These are phyloP conservation scores for Sminthurides bifidus DNA, from an alignment of 1,140 invertebrate species.

Conservation along the genomic window DNA sequence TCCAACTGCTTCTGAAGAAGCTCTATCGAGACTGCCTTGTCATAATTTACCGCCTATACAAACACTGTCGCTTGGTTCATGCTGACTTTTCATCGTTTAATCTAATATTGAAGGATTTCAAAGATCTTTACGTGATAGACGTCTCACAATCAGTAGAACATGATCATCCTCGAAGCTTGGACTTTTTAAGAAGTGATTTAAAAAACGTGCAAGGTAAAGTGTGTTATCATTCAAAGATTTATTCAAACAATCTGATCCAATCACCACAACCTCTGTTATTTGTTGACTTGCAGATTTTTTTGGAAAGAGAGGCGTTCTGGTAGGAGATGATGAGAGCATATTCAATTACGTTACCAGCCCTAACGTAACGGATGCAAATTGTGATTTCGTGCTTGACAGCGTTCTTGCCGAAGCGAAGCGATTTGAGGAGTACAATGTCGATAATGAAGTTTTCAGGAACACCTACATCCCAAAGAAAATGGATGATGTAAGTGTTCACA, in stretches of 20 bases:
- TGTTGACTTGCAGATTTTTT: slow-evolving; percentile 64
- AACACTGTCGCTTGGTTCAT: slow-evolving; percentile 86
- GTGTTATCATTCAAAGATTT: not conserved
- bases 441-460: slow-evolving; percentile 86
- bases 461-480: slow-evolving; percentile 88
- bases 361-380: slow-evolving; percentile 66
- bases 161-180: slow-evolving; percentile 87
- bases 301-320: slow-evolving; percentile 71
- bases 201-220: slow-evolving; percentile 65
- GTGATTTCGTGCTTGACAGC: slow-evolving; percentile 62
- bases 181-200: slow-evolving; percentile 90
- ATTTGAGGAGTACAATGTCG: slow-evolving; percentile 48
- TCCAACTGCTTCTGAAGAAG: slow-evolving; percentile 31
- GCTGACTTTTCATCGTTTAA: slow-evolving; percentile 97
- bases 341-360: slow-evolving; percentile 95
- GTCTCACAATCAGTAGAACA: slow-evolving; percentile 97
- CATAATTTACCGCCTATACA: slow-evolving; percentile 85
- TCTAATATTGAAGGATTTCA: slow-evolving; percentile 52
- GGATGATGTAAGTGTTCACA: slow-evolving; percentile 64
- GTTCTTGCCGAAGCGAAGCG: slow-evolving; percentile 53
- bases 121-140: slow-evolving; percentile 82
- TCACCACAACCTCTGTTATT: not conserved
- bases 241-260: not conserved
- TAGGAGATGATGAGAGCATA: slow-evolving; percentile 77
- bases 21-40: slow-evolving; percentile 81